These are phyloP conservation scores for Polyodon spathula DNA, from an alignment of 2,113 vertebrate genomes.

Conservation along the genomic window DNA sequence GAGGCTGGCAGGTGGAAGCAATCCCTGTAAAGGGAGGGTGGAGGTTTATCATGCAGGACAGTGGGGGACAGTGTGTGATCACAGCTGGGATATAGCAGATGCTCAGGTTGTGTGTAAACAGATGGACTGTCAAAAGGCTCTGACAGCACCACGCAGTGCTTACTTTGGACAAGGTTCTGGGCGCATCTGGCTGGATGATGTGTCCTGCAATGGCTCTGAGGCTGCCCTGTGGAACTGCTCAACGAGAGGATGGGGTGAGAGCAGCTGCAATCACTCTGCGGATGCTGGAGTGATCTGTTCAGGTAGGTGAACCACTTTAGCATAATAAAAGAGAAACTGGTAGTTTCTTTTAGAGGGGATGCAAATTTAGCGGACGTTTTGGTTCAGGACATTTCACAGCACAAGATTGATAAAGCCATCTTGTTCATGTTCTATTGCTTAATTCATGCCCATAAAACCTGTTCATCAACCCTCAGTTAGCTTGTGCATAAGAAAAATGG, in stretches of 20 bases:
- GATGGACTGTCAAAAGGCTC: conserved; percentile 9
- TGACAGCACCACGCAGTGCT: conserved; percentile 5
- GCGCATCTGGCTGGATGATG: conserved; percentile 6
- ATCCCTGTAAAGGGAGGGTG: conserved; percentile 8
- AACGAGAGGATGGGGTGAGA: neutral
- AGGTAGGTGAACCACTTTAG: too few species aligned
- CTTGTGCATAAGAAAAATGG: too few species aligned
- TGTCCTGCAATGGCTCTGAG: conserved; percentile 15
- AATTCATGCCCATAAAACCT: too few species aligned
- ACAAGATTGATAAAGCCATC: too few species aligned
- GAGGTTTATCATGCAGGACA: neutral
- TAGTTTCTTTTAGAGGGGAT: too few species aligned
- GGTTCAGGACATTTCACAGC: too few species aligned
- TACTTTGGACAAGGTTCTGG: conserved; percentile 10
- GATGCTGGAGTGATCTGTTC: conserved; percentile 17
- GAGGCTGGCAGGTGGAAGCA: neutral
- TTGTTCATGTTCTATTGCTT: too few species aligned
- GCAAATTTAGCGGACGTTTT: too few species aligned
- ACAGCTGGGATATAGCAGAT: conserved; percentile 6
- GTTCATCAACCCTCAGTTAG: too few species aligned
- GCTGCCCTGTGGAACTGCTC: conserved; percentile 3
- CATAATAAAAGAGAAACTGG: too few species aligned
- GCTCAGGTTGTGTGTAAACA: conserved; percentile 8
- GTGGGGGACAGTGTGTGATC: conserved; percentile 9
- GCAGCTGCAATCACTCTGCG: conserved; percentile 10